phyloP scores from a whole-genome alignment of 2,888 invertebrate genomes.

The Synergus laeviventris region DNA sequence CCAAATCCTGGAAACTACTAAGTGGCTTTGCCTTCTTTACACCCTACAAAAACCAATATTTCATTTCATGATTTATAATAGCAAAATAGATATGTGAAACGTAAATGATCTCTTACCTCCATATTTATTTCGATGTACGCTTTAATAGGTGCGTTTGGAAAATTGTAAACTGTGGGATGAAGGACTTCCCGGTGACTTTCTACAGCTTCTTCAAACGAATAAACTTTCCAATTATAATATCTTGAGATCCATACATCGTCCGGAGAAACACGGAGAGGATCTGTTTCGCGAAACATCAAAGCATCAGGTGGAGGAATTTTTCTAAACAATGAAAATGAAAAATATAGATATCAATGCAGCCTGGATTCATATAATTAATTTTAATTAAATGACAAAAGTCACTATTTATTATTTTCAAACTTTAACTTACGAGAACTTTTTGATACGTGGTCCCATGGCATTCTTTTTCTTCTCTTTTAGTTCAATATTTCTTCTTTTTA shows the following conservation, averaged over 20 bases:
- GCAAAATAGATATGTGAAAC: neutral
- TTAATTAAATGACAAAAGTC: neutral
- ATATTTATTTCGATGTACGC: conserved; percentile 89
- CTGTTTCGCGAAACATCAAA: conserved; percentile 81
- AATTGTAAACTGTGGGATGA: conserved; percentile 89
- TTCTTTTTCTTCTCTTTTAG: conserved; percentile 84
- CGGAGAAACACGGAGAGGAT: conserved; percentile 76
- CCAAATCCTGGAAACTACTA: conserved; percentile 83
- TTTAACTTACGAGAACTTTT: neutral
- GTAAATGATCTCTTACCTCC: conserved; percentile 76
- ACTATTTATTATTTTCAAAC: neutral
- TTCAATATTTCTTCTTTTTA: conserved; percentile 79
- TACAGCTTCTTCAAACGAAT: conserved; percentile 86
- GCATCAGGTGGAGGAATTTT: conserved; percentile 75
- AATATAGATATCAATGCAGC: too few relatives aligned
- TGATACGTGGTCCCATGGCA: neutral
- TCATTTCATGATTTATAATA: neutral
- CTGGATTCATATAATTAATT: too few relatives aligned
- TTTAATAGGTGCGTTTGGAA: conserved; percentile 83
- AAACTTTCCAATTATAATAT: conserved; percentile 79
- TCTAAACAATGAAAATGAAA: conserved; percentile 65
- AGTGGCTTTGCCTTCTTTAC: conserved; percentile 80
- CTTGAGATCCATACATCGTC: conserved; percentile 82
- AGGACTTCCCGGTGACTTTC: conserved; percentile 87
- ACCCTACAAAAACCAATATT: conserved; percentile 51